phyloP scores from a whole-genome alignment of 1,140 invertebrate species.

The Geopemphigus sp. region DNA sequence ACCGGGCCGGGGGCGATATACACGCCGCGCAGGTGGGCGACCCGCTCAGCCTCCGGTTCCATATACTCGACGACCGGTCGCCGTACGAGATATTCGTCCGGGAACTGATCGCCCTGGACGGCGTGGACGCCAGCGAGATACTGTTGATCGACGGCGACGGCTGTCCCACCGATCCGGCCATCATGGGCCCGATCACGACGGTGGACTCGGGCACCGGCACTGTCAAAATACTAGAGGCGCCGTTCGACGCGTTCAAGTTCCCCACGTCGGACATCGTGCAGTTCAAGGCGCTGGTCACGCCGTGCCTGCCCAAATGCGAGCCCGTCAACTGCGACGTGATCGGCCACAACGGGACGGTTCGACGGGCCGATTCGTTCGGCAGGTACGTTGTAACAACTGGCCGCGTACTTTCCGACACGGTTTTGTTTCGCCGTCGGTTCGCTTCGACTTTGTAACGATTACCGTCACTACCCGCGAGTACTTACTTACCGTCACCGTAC shows the following conservation, averaged over 20 bases:
- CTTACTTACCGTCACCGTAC: too few relatives aligned
- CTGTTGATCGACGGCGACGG: conserved; percentile 59
- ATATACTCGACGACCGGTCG: conserved; percentile 58
- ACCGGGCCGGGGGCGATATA: conserved; percentile 58
- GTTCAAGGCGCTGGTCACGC: conserved; percentile 61
- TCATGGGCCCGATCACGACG: conserved; percentile 58
- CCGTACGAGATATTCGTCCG: conserved; percentile 63
- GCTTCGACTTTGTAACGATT: too few relatives aligned
- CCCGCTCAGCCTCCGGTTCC: conserved; percentile 59
- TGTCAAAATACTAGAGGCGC: conserved; percentile 57
- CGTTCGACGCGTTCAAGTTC: conserved; percentile 63
- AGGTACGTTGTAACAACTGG: too few relatives aligned
- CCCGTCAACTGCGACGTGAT: conserved; percentile 58
- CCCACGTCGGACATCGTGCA: conserved; percentile 61
- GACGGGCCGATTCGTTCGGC: conserved; percentile 57
- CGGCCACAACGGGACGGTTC: conserved; percentile 56
- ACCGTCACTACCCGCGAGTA: too few relatives aligned
- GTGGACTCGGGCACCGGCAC: conserved; percentile 54
- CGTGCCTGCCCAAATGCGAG: conserved; percentile 60
- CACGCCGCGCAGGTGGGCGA: conserved; percentile 58
- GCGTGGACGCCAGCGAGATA: conserved; percentile 59
- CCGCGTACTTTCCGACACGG: too few relatives aligned
- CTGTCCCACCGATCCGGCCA: conserved; percentile 60
- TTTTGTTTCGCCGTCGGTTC: too few relatives aligned
- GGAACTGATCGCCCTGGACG: conserved; percentile 61